These are phyloP conservation scores for Frankliniella intonsa DNA, from an alignment of 2,888 invertebrate genomes.

Conservation along the genomic window DNA sequence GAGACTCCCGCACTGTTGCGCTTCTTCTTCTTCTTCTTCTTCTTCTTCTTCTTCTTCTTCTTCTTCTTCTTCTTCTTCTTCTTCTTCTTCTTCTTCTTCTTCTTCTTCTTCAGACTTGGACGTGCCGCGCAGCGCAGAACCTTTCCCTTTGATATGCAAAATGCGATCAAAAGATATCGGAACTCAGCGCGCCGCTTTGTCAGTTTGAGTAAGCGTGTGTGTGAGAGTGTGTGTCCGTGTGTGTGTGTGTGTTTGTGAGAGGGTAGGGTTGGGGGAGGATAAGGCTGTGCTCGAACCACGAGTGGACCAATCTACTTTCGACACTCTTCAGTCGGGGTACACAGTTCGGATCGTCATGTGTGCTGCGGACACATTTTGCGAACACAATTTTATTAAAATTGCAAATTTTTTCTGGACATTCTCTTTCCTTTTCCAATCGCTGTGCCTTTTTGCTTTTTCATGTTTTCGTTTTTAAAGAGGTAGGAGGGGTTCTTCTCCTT, in stretches of 20 bases:
- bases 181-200: neutral
- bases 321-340: too few relatives aligned
- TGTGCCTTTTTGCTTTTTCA: too few relatives aligned
- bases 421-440: too few relatives aligned
- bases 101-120: neutral
- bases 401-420: too few relatives aligned
- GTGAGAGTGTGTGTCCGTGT: neutral
- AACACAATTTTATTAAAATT: too few relatives aligned
- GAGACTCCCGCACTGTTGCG: neutral
- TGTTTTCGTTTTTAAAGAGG: too few relatives aligned
- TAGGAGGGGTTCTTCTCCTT: too few relatives aligned
- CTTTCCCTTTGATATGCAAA: conserved; percentile 12
- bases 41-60: conserved; percentile 1
- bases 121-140: neutral
- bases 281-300: too few relatives aligned
- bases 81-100: too few relatives aligned
- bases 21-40: conserved; percentile 9
- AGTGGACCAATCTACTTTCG: too few relatives aligned
- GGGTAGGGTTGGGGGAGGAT: neutral
- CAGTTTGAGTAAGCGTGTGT: neutral
- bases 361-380: too few relatives aligned
- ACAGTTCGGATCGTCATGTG: too few relatives aligned
- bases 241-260: neutral
- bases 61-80: neutral
- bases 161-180: conserved; percentile 11